These are phyloP conservation scores for Clinocottus analis DNA, from an alignment of 2,113 vertebrate genomes.

Conservation along the genomic window DNA sequence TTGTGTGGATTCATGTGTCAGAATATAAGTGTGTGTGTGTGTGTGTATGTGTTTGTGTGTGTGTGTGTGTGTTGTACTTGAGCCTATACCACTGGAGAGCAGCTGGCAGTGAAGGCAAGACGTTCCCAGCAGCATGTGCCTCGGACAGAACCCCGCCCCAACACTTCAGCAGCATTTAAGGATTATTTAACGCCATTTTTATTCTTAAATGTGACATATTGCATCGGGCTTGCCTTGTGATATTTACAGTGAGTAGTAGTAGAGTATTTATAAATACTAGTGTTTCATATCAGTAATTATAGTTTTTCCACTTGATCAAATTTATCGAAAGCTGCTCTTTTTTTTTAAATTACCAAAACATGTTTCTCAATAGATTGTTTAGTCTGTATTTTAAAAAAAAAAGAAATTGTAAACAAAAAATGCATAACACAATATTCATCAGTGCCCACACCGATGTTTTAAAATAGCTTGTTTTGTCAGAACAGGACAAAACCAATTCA, in stretches of 20 bases:
- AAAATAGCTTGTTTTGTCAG: not conserved
- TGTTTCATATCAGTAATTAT: not conserved
- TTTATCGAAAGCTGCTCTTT: not conserved
- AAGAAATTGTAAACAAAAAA: not conserved
- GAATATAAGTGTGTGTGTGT: not conserved
- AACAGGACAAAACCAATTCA: too few relatives aligned
- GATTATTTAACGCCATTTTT: not conserved
- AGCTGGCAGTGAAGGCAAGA: constrained; percentile 76
- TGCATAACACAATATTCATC: not conserved
- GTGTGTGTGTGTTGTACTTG: constrained; percentile 8
- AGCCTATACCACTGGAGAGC: constrained; percentile 39
- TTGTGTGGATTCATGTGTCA: not conserved
- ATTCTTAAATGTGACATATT: not conserved
- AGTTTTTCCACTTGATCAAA: not conserved
- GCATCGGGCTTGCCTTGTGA: not conserved
- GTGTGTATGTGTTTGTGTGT: constrained; percentile 3
- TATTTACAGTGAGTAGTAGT: not conserved
- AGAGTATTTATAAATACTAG: not conserved
- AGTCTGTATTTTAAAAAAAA: not conserved
- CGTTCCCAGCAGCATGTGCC: constrained; percentile 71
- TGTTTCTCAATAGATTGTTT: not conserved
- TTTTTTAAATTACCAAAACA: not conserved
- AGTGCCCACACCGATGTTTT: not conserved
- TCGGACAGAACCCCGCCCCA: constrained; percentile 64
- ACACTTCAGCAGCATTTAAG: constrained; percentile 20